Base-by-base conservation (phyloP, 1,140 invertebrate species). In the Heliothis virescens region DNA sequence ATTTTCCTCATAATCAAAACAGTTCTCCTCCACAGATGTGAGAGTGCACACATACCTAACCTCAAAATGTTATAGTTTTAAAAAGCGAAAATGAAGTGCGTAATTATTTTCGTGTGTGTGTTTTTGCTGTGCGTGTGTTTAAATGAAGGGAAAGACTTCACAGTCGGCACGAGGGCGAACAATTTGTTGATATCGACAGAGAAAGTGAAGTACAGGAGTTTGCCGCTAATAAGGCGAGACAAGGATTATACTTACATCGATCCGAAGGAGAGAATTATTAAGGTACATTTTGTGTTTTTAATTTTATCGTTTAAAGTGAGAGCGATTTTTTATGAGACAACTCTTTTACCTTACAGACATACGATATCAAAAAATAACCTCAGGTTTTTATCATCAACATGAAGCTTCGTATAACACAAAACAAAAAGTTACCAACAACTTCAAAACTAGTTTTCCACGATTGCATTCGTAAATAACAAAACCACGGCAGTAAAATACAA, bases 111-210 rank as follows among this genome's bases (percentile, higher is more conserved):
- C 2, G 41, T 86, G 75, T 77, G 87, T 85, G 81, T 91, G 59
- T 82, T 89, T 80, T 83, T 89, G 69, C 53, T 89, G 47, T 88
- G 79, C 84, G 82, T 90, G 69, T 75, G 79, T 84, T 78, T 89
- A 48, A 80, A 78, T 52, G 83, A 87, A 75, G 85, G 87, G 15
- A 92, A 92, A 79, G 92, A 94, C 81, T 88, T 94, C 21, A 86
- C 89, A 26, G 72, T 89, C 5, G 91, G 92, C 13, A 86, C 87
- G 7, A 91, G 87, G 87, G 80, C 90, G 53, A 92, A 94, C 79
- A 94, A 94, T 79, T 86, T 92, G 65, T 86, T 94, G 65, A 85
- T 94, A 82, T 91, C 87, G n/a, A 94, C 92, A 3, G 87, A 92
- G 59, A 94, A 92, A 88, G 85, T 92, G 16, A 82, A 86, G 18